These are phyloP conservation scores for Caenorhabditis macrosperma DNA, from an alignment of 2,888 invertebrate genomes.

Conservation along the genomic window DNA sequence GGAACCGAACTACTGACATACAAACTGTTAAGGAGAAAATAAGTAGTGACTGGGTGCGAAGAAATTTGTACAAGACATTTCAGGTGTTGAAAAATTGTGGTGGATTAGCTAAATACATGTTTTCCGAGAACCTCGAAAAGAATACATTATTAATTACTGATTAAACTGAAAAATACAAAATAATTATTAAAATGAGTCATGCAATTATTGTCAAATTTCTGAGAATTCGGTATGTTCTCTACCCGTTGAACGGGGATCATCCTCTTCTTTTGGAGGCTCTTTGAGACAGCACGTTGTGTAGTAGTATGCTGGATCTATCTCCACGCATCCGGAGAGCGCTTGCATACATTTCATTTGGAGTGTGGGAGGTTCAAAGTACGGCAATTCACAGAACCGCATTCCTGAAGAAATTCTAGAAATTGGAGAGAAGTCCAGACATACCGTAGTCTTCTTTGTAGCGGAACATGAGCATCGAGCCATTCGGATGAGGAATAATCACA, in stretches of 20 bases:
- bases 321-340: constrained; percentile 4
- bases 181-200: constrained; percentile 15
- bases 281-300: constrained; percentile 6
- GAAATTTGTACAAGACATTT: neutral
- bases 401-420: constrained; percentile 2
- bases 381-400: constrained; percentile 41
- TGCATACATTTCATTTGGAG: constrained; percentile 40
- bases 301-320: constrained; percentile 20
- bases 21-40: constrained; percentile 4
- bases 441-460: constrained; percentile 55
- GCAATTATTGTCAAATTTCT: neutral
- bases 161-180: constrained; percentile 8
- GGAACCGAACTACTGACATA: neutral
- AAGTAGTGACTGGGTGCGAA: neutral
- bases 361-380: constrained; percentile 35
- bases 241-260: neutral
- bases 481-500: constrained; percentile 41
- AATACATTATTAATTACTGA: neutral
- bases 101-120: constrained; percentile 14
- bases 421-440: no score
- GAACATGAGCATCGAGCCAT: constrained; percentile 44
- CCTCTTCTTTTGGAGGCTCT: neutral
- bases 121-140: neutral
- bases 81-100: neutral
- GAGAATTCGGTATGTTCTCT: neutral